These are phyloP conservation scores for Thryonomys swinderianus DNA, from an alignment of 2,113 vertebrate species.

Conservation along the genomic window DNA sequence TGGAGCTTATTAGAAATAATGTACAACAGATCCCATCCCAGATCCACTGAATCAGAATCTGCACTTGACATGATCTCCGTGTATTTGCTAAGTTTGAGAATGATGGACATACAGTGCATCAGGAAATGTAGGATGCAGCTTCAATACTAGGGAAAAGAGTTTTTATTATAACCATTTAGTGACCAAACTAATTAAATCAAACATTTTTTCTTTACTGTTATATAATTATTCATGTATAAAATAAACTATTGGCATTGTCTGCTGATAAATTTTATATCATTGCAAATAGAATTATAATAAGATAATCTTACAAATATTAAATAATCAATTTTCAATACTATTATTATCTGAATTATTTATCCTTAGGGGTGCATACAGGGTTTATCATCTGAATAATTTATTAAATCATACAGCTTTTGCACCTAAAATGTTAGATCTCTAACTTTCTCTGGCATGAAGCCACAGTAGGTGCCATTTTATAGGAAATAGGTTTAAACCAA, in stretches of 20 bases:
- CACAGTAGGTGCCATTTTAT: background rate
- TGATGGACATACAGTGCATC: background rate
- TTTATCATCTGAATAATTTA: background rate
- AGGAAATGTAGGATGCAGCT: slow-evolving; percentile 5
- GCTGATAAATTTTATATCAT: background rate
- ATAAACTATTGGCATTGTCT: slow-evolving; percentile 1
- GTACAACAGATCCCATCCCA: background rate
- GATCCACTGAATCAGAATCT: background rate
- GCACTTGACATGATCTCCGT: background rate
- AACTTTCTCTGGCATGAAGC: background rate
- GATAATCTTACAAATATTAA: slow-evolving; percentile 18
- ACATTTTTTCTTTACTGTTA: slow-evolving; percentile 12
- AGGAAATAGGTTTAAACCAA: slow-evolving; percentile 5
- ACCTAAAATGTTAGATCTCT: slow-evolving; percentile 26
- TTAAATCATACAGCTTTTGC: background rate
- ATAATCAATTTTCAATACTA: background rate
- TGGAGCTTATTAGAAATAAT: background rate
- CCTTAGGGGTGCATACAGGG: background rate
- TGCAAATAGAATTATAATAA: slow-evolving; percentile 27
- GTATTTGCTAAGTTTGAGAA: background rate
- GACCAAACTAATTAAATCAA: background rate
- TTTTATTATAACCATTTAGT: background rate
- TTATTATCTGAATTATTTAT: background rate
- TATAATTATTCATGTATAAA: background rate
- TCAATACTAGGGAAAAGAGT: background rate